Evolutionary conservation across 2,113 vertebrate genomes (phyloP), one percentile per base, ranked within the genome.

Genomic region (Colius striatus): DNA sequence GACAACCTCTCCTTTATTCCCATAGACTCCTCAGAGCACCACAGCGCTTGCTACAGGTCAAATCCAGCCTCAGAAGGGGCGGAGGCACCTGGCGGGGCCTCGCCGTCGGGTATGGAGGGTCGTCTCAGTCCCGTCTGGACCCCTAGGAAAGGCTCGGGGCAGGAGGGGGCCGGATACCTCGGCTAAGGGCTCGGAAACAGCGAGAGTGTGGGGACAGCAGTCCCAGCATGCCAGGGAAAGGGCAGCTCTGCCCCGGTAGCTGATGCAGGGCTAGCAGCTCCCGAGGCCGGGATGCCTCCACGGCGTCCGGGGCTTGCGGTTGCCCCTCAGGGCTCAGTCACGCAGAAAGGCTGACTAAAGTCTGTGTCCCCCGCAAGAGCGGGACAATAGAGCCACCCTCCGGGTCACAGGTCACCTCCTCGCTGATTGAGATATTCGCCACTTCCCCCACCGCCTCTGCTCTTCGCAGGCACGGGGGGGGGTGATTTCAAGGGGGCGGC

Each of bases 371-470:
- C 92, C 96, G 96, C 96, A 96, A 98, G 95, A 97, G 94, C 77
- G 95, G 97, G 94, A 98, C 98, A 98, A 98, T 98, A 94, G 97
- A 98, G 97, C 98, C 97, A 98, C 97, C 97, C 97, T 97, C 92
- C 48, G 61, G 98, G 98, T 97, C 98, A 98, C 93, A 98, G 98
- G 98, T 98, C 98, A 94, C 84, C 95, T 97, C 90, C 94, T 97
- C 97, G 87, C 97, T 98, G 98, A 98, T 98, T 98, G 98, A 98
- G 98, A 98, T 98, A 98, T 98, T 98, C 95, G 91, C 97, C 93
- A 90, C 92, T 97, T 96, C 84, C 94, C 93, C 73, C 66, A 66
- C 57, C 70, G 84, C 48, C 70, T 77, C 70, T 25, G 61, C 78
- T 78, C 70, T 81, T 71, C 77, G 8, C 70, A 87, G 72, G 54